These are phyloP conservation scores for Drosophila atroscutellata DNA, from an alignment of 2,888 invertebrate species.

Conservation along the genomic window DNA sequence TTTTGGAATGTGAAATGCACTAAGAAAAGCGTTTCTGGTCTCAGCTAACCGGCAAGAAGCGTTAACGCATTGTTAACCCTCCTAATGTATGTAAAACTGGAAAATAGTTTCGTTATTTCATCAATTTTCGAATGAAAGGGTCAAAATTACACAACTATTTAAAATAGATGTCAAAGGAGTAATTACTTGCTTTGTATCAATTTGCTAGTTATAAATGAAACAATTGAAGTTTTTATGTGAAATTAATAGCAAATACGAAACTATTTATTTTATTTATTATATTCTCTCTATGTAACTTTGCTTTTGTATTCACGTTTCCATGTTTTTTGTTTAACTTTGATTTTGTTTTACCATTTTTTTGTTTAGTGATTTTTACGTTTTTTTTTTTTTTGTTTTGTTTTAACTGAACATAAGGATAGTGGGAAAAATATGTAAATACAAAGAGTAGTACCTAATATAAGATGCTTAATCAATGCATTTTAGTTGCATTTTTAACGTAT, in stretches of 20 bases:
- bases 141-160: background rate
- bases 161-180: background rate
- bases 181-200: background rate
- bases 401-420: constrained; percentile 75
- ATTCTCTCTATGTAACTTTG: constrained; percentile 70
- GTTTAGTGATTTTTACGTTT: constrained; percentile 53
- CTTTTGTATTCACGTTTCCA: constrained; percentile 70
- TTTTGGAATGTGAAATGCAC: background rate
- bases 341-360: constrained; percentile 75
- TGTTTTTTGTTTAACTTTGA: constrained; percentile 60
- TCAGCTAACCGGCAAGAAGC: background rate
- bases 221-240: constrained; percentile 60
- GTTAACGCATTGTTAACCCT: background rate
- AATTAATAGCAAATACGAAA: constrained; percentile 82
- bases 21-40: background rate
- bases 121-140: background rate
- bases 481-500: constrained; percentile 48
- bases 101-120: background rate
- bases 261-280: constrained; percentile 78
- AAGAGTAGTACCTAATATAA: constrained; percentile 61
- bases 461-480: constrained; percentile 48
- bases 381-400: constrained; percentile 58
- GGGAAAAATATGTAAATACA: constrained; percentile 73
- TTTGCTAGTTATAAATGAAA: constrained; percentile 19
- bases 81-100: background rate